Conservation (phyloP, 2,888 invertebrate species). For the Odiellus spinosus region DNA sequence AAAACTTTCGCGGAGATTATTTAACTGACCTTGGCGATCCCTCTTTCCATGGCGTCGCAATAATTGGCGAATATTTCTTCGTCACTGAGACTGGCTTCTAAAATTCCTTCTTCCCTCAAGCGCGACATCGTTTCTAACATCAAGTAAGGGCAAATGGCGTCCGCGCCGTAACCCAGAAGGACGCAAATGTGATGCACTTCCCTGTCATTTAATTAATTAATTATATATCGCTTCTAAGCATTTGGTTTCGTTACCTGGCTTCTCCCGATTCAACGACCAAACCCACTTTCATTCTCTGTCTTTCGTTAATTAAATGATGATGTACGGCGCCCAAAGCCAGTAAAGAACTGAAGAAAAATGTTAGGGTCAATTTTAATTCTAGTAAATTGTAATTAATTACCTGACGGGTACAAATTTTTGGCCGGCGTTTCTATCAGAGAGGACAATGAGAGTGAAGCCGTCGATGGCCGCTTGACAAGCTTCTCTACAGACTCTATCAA, state of each 20-base stretch:
- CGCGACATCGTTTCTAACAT: conserved; percentile 83
- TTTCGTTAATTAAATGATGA: conserved; percentile 83
- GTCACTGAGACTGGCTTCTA: conserved; percentile 59
- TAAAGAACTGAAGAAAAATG: conserved; percentile 47
- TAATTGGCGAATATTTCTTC: conserved; percentile 69
- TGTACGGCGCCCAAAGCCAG: conserved; percentile 83
- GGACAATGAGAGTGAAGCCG: conserved; percentile 67
- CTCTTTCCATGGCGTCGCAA: conserved; percentile 75
- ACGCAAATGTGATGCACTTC: conserved; percentile 91
- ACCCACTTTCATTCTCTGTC: conserved; percentile 90
- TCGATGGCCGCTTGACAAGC: conserved; percentile 59
- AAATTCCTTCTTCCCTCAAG: conserved; percentile 66
- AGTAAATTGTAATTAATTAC: no score
- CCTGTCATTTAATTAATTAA: no score
- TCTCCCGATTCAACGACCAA: conserved; percentile 90
- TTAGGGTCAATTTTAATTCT: no score
- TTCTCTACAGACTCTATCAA: conserved; percentile 60
- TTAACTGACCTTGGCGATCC: conserved; percentile 53
- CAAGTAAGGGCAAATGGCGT: conserved; percentile 92
- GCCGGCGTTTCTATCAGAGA: conserved; percentile 54
- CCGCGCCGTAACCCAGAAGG: conserved; percentile 87
- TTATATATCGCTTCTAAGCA: no score
- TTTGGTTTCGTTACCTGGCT: conserved; percentile 76
- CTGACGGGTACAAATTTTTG: conserved; percentile 34
- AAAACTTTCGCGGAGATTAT: background rate